Evolutionary conservation across 2,888 invertebrate genomes (phyloP), one percentile per base, ranked within the genome.

Genomic region (Drosophila seclusa): DNA sequence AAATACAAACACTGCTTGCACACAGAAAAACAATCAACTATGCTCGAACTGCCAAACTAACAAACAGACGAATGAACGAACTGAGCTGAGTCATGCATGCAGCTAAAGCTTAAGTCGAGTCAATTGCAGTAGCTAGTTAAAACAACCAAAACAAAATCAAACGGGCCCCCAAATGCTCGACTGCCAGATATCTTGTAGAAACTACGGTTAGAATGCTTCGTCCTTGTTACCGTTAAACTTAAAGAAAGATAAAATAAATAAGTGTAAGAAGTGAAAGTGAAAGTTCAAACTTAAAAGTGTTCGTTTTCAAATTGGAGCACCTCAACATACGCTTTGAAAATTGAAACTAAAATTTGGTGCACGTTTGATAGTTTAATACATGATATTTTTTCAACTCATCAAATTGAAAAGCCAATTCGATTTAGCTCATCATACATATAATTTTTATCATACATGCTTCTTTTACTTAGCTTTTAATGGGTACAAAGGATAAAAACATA

Each of bases 1-100:
- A 76, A 78, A 79, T 73, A 69, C 68, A 55, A 79, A 79, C 80
- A 79, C 80, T 73, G 70, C 58, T 62, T 68, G 58, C 54, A 64
- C 58, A 80, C 54, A 64, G 55, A 80, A 80, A 82, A 83, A 86
- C 83, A 83, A 83, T 86, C 81, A 76, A 36, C 70, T 59, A 64
- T 61, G 68, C 81, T 66, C 67, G 45, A 79, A 79, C 82, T 70
- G 55, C n/a, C 50, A 31, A 45, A 61, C n/a, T 31, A 42, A 31
- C 57, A 18, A 40, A 21, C 29, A 21, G 61, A 42, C 61, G 8
- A 21, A 53, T 21, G 7, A 32, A 34, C 32, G 16, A 49, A 49
- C 18, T 49, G 45, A 59, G 78, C 80, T 79, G 81, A 82, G 60
- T 82, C 81, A 82, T 82, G 81, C 81, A 73, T 63, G 68, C 68